Conservation (phyloP, 2,888 invertebrate genomes). For the Escarpia spicata region DNA sequence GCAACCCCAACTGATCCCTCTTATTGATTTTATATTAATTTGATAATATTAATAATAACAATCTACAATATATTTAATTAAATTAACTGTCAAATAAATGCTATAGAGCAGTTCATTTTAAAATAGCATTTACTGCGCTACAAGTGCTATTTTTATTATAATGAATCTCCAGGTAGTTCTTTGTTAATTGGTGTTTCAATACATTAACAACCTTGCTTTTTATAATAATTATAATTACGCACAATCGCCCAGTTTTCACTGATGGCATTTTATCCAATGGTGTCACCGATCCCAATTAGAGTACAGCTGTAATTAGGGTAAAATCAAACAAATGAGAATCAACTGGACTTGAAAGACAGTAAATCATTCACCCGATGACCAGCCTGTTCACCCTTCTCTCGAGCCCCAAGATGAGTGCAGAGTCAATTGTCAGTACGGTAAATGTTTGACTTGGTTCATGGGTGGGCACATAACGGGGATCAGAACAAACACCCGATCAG, state of each 20-base stretch:
- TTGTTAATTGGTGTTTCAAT: not conserved
- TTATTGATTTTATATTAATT: no score
- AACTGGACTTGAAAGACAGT: not conserved
- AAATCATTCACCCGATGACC: not conserved
- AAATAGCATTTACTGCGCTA: no score
- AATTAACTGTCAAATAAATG: no score
- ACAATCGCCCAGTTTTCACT: not conserved
- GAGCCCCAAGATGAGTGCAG: not conserved
- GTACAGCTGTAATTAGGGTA: not conserved
- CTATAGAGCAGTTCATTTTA: no score
- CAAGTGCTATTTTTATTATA: no score
- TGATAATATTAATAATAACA: no score
- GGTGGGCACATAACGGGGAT: not conserved
- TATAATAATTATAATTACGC: not conserved
- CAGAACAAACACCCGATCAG: not conserved
- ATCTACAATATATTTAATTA: no score
- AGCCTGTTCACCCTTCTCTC: not conserved
- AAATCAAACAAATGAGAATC: not conserved
- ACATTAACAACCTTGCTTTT: not conserved
- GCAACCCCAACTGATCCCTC: no score
- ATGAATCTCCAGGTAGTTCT: no score
- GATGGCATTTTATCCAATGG: not conserved
- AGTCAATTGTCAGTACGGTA: not conserved
- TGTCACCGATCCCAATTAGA: not conserved
- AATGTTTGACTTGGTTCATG: not conserved